Evolutionary conservation across 2,888 invertebrate species (phyloP), one percentile per base, ranked within the genome.

Genomic region (Phortica okadai): DNA sequence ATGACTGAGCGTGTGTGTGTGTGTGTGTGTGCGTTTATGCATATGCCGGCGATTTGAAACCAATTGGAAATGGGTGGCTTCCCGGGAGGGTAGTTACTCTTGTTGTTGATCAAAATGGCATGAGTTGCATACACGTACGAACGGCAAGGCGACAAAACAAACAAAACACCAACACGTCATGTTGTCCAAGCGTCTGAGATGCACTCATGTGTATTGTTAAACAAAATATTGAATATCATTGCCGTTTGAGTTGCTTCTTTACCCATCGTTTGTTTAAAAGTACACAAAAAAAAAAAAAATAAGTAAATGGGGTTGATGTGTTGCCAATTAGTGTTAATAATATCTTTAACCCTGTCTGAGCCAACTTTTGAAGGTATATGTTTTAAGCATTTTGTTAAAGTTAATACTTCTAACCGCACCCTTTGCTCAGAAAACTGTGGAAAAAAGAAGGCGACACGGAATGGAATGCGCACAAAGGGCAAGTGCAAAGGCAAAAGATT

Each of bases 11-110:
- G 10, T 50, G 14, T 5, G n/a, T 33, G 42, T 25, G 16, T 54
- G 54, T 54, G 50, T 70, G 54, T 45, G 25, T 54, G 14, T 42
- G 42, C n/a, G 4, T 67, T 67, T 67, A 16, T 56, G 41, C 21
- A 62, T 62, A 62, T 73, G 45, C 44, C 73, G 62, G 73, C 62
- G 44, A 62, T 73, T 73, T 62, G 16, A 62, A 73, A 45, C 25
- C 44, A 44, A 73, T 42, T 73, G 33, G 73, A 70, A 50, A 58
- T 44, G 64, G 25, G 41, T 64, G 64, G 41, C 6, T 64, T 21
- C 14, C 14, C 33, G 10, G 64, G 41, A 33, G 42, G 6, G 42
- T 44, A 14, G 67, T 33, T 33, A 1, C 4, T 33, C 33, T 33
- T 33, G 33, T 33, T 33, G 33, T 33, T 33, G 33, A 33, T 4